phyloP scores from a whole-genome alignment of 2,888 invertebrate species.

The Lasius fuliginosus region DNA sequence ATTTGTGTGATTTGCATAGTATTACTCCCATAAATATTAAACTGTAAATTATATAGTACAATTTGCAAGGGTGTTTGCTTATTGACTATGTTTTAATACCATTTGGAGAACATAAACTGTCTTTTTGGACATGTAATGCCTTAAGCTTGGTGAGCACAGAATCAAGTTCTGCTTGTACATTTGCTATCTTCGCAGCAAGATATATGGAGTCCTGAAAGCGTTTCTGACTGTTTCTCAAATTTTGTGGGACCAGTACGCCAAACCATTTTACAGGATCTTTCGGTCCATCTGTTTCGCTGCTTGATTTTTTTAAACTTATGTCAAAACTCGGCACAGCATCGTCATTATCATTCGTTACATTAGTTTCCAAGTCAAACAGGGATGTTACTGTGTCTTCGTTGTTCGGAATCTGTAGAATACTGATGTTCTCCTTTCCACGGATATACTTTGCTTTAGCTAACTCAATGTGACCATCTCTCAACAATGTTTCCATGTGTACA shows the following conservation, averaged over 20 bases:
- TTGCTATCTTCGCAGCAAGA: slow-evolving; percentile 90
- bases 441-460: slow-evolving; percentile 93
- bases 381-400: slow-evolving; percentile 86
- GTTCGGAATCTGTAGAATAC: slow-evolving; percentile 90
- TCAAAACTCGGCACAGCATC: slow-evolving; percentile 79
- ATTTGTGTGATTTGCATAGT: background rate
- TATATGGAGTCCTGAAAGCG: slow-evolving; percentile 91
- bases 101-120: slow-evolving; percentile 43
- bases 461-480: slow-evolving; percentile 91
- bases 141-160: slow-evolving; percentile 82
- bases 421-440: slow-evolving; percentile 92
- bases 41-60: background rate
- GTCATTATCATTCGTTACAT: slow-evolving; percentile 80
- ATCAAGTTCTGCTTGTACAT: slow-evolving; percentile 89
- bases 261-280: slow-evolving; percentile 94
- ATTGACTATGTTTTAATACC: slow-evolving; percentile 25
- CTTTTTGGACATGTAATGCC: slow-evolving; percentile 77
- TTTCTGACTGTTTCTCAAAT: slow-evolving; percentile 91
- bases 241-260: slow-evolving; percentile 94
- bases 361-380: slow-evolving; percentile 83
- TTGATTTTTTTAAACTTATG: slow-evolving; percentile 79
- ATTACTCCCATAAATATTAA: background rate
- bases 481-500: slow-evolving; percentile 90
- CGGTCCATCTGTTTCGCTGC: slow-evolving; percentile 72
- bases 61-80: slow-evolving; percentile 25